Evolutionary conservation across 1,140 invertebrate species (phyloP), one percentile per base, ranked within the genome.

Genomic region (Mylabris phalerata): DNA sequence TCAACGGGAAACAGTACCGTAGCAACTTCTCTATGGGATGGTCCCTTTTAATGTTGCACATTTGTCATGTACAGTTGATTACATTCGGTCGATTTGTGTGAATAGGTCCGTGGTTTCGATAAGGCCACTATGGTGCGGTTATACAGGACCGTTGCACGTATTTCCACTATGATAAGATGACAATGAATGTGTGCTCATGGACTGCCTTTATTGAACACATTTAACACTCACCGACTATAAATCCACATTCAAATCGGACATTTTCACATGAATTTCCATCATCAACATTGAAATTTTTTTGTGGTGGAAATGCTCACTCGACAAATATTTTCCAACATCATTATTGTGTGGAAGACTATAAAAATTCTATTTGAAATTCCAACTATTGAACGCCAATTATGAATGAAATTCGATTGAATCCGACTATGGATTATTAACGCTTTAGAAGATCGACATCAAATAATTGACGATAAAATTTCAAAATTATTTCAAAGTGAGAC

Each of bases 61-160:
- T 66, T 66, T 63, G 62, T 66, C 64, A 66, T 66, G 64, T 58
- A 63, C 64, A 61, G 64, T 66, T 66, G 64, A 66, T 66, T 66
- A 66, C 64, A 57, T 66, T 66, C 48, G 52, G 61, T 56, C 61
- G 64, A 63, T 63, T 63, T 66, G 64, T 63, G 61, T 55, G 64
- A 66, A 66, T 66, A 52, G 58, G 64, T 58, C 49, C 54, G 59
- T 59, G 64, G 55, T 57, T 61, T 66, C 54, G 63, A 65, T 65
- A 65, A 65, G 63, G 56, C 61, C 41, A 38, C 27, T 38, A 41
- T 47, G 50, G 49, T 61, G 57, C 48, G 58, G 63, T 56, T 61
- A 42, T 46, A 38, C 48, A 56, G 51, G 46, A 51, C 54, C 59
- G 55, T 54, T 55, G 49, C 45, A 61, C 60, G 55, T 55, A 57